Conservation (phyloP, 1,140 invertebrate species). For the Cephus cinctus region DNA sequence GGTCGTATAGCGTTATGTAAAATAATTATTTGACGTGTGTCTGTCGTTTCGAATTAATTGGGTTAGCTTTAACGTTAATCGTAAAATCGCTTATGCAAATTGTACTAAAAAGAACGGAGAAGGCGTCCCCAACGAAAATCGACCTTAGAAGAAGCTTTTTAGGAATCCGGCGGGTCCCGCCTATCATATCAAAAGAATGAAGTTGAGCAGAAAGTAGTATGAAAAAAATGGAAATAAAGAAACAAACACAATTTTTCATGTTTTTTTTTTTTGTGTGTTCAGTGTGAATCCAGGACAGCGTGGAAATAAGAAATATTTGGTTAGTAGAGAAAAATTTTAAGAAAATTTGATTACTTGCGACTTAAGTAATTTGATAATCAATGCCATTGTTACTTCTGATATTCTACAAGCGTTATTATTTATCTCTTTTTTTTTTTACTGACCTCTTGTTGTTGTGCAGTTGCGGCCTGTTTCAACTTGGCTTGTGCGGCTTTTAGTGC, state of each 20-base stretch:
- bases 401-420: too few species aligned
- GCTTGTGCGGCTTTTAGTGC: constrained; percentile 85
- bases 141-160: constrained; percentile 84
- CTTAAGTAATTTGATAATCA: too few species aligned
- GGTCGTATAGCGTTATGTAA: constrained; percentile 42
- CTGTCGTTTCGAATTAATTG: constrained; percentile 15
- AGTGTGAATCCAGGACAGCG: constrained; percentile 37
- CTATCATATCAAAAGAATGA: constrained; percentile 47
- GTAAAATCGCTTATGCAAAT: constrained; percentile 39
- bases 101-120: constrained; percentile 54
- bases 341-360: constrained; percentile 5
- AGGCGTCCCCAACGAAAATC: constrained; percentile 44
- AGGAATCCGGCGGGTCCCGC: constrained; percentile 83
- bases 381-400: too few species aligned
- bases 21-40: constrained; percentile 34
- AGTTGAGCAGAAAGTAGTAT: not conserved
- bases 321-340: constrained; percentile 13
- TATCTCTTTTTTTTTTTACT: too few species aligned
- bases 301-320: constrained; percentile 22
- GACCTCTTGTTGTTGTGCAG: constrained; percentile 76
- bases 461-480: constrained; percentile 67
- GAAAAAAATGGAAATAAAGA: constrained; percentile 1
- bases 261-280: constrained; percentile 11
- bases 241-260: not conserved
- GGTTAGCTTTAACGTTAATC: constrained; percentile 24